phyloP scores from a whole-genome alignment of 2,797 vertebrate species.

The Geotrypetes seraphini region DNA sequence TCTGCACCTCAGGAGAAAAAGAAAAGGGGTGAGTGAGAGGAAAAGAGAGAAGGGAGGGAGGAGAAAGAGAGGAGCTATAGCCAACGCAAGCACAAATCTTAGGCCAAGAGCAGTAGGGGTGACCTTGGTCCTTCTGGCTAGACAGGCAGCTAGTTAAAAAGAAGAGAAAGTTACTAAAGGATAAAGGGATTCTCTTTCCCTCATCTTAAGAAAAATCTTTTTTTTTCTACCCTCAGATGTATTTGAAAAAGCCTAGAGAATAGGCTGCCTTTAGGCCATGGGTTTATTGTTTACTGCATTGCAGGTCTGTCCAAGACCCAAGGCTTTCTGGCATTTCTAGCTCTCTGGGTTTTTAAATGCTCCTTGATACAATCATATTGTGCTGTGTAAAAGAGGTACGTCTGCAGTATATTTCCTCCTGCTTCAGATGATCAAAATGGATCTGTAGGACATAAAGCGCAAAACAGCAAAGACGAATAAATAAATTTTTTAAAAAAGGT shows the following conservation, averaged over 20 bases:
- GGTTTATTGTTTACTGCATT: constrained; percentile 33
- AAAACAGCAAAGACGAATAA: constrained; percentile 24
- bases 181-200: constrained; percentile 18
- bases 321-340: constrained; percentile 26
- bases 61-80: constrained; percentile 18
- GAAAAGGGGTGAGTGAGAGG: constrained; percentile 49
- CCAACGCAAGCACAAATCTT: constrained; percentile 39
- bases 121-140: constrained; percentile 64
- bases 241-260: constrained; percentile 10
- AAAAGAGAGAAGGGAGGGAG: constrained; percentile 28
- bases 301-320: constrained; percentile 14
- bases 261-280: constrained; percentile 18
- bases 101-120: constrained; percentile 40
- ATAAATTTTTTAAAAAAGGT: too few species aligned
- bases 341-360: constrained; percentile 19
- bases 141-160: constrained; percentile 17
- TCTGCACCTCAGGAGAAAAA: constrained; percentile 80
- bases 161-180: constrained; percentile 27
- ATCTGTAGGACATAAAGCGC: constrained; percentile 26
- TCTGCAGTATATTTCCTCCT: constrained; percentile 19
- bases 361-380: constrained; percentile 23
- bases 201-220: too few species aligned
- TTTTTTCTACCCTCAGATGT: too few species aligned
- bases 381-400: constrained; percentile 7
- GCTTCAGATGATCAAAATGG: constrained; percentile 21